Evolutionary conservation across 2,888 invertebrate species (phyloP).

Genomic region (Metallyticus violacea): DNA sequence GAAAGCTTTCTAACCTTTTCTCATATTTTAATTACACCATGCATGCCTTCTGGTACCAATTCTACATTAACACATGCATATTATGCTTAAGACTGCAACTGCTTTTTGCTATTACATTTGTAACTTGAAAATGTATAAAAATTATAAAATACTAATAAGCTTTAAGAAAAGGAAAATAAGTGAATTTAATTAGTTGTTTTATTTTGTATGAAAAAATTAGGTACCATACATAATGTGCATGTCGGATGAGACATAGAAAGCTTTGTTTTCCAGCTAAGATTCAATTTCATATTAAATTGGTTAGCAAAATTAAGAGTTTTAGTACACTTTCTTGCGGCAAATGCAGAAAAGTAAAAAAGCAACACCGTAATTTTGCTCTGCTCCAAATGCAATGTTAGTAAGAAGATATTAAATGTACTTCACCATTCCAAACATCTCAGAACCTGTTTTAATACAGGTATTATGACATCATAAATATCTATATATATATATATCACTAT

Average conservation of each 20-base stretch:
- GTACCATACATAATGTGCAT: neutral
- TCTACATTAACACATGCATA: neutral
- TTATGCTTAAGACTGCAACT: neutral
- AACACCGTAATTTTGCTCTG: neutral
- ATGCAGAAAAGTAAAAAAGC: neutral
- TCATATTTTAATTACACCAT: neutral
- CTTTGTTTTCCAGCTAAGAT: neutral
- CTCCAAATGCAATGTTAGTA: neutral
- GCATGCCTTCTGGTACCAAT: neutral
- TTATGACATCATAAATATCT: neutral
- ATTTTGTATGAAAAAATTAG: no score
- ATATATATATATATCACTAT: neutral
- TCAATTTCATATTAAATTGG: neutral
- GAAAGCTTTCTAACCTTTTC: neutral
- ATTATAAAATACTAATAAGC: no score
- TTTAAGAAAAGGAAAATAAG: no score
- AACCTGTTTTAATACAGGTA: neutral
- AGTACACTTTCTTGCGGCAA: no score
- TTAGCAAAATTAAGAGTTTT: no score
- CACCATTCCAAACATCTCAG: neutral
- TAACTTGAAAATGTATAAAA: no score
- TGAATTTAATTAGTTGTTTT: no score
- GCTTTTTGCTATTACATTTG: neutral
- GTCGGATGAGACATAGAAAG: neutral
- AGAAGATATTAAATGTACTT: neutral